Evolutionary conservation across 2,888 invertebrate genomes (phyloP).

Genomic region (Torymus tubicola): DNA sequence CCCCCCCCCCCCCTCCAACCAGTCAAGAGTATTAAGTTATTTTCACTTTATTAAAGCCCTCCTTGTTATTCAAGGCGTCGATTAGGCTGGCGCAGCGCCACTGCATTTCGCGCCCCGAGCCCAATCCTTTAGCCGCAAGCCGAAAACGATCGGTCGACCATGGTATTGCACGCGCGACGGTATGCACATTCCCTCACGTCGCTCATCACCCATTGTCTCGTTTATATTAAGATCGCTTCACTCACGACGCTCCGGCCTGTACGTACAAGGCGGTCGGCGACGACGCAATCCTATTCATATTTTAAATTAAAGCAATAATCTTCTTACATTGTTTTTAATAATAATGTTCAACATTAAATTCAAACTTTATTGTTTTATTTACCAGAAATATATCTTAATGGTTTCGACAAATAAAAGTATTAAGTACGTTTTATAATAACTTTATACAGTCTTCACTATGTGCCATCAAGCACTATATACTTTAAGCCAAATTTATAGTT

Average conservation of each 20-base stretch:
- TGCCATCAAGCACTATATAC: too few species aligned
- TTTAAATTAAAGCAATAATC: too few species aligned
- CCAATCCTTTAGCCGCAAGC: slow-evolving; percentile 20
- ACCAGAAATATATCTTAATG: too few species aligned
- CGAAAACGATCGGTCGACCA: background rate
- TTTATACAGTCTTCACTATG: too few species aligned
- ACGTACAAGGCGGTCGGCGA: background rate
- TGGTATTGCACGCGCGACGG: background rate
- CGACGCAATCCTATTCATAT: too few species aligned
- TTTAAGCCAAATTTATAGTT: too few species aligned
- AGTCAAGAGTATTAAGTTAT: slow-evolving; percentile 17
- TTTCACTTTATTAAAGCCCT: slow-evolving; percentile 37
- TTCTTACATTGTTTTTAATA: too few species aligned
- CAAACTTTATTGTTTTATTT: too few species aligned
- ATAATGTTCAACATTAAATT: too few species aligned
- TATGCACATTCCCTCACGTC: slow-evolving; percentile 28
- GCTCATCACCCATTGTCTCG: slow-evolving; percentile 39
- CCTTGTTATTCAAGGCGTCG: slow-evolving; percentile 30
- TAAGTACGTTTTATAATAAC: too few species aligned
- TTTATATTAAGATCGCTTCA: background rate
- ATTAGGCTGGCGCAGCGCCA: slow-evolving; percentile 15
- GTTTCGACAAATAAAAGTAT: too few species aligned
- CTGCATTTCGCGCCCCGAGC: slow-evolving; percentile 28
- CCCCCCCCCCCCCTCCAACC: background rate
- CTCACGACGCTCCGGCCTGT: background rate